phyloP scores from a whole-genome alignment of 2,797 vertebrate species.

The Lacerta bilineata region DNA sequence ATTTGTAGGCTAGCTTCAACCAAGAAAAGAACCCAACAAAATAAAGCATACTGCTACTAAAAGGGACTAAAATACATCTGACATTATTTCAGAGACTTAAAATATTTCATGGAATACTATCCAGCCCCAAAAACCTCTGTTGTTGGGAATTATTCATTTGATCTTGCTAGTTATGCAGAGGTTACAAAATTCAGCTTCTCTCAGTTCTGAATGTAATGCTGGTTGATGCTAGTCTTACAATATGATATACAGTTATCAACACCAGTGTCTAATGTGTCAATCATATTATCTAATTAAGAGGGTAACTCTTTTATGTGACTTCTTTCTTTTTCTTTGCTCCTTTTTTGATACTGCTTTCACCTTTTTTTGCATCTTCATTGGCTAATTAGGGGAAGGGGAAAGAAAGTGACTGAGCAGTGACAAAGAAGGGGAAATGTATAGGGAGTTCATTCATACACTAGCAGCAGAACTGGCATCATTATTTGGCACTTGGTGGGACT shows the following conservation, averaged over 20 bases:
- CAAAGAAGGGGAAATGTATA: background rate
- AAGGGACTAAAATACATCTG: background rate
- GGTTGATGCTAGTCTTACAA: too few species aligned
- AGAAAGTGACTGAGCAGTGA: background rate
- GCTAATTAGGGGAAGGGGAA: background rate
- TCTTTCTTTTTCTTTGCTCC: background rate
- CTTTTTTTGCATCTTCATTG: background rate
- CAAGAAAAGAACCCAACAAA: background rate
- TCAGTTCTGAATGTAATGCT: background rate
- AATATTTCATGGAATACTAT: background rate
- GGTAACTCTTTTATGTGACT: too few species aligned
- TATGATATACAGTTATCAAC: too few species aligned
- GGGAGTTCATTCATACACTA: background rate
- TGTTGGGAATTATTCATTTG: background rate
- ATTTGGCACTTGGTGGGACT: background rate
- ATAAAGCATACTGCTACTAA: background rate
- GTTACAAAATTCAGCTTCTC: background rate
- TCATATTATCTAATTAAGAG: background rate
- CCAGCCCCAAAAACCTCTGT: background rate
- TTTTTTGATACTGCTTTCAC: background rate
- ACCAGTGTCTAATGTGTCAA: background rate
- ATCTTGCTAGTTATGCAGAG: background rate
- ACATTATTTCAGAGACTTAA: background rate
- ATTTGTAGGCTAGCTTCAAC: background rate
- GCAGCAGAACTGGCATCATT: background rate